Percentiles rank a stretch among this genome's conserved stretches.
Conservation (phyloP, 2,113 vertebrate species). For the Petrocephalus microphthalmus region DNA sequence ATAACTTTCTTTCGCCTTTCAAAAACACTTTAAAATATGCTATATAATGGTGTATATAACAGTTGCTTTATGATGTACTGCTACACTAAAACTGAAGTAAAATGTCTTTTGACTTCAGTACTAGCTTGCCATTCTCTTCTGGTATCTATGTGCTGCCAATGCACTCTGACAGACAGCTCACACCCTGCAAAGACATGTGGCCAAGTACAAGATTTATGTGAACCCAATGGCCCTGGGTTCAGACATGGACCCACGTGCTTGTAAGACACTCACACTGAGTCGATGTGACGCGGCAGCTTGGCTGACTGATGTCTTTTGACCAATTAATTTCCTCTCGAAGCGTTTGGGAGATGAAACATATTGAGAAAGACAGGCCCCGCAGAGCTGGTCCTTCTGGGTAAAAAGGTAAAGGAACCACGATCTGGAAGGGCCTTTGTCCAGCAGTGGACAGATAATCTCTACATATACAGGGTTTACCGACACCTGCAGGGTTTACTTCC, state of each 20-base stretch:
- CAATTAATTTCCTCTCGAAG: conserved; percentile 7
- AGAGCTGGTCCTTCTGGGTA: background rate
- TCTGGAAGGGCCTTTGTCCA: background rate
- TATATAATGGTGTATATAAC: background rate
- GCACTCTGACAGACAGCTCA: background rate
- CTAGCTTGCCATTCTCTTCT: background rate
- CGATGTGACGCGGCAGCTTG: background rate
- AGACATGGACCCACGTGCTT: background rate
- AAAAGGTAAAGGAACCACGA: background rate
- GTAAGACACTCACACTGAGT: background rate
- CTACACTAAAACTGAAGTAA: background rate
- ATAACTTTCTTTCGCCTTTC: background rate
- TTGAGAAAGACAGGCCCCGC: background rate
- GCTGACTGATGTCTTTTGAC: conserved; percentile 16
- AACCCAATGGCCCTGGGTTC: background rate
- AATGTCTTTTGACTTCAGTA: background rate
- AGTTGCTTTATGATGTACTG: background rate
- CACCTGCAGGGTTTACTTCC: background rate
- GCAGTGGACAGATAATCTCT: background rate
- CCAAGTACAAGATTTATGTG: conserved; percentile 6
- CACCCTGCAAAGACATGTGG: background rate
- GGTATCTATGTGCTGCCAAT: background rate
- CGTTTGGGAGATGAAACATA: background rate
- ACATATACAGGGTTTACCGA: background rate
- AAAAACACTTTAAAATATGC: background rate